These are phyloP conservation scores for Pogona vitticeps DNA, from an alignment of 2,113 vertebrate genomes.

Conservation along the genomic window DNA sequence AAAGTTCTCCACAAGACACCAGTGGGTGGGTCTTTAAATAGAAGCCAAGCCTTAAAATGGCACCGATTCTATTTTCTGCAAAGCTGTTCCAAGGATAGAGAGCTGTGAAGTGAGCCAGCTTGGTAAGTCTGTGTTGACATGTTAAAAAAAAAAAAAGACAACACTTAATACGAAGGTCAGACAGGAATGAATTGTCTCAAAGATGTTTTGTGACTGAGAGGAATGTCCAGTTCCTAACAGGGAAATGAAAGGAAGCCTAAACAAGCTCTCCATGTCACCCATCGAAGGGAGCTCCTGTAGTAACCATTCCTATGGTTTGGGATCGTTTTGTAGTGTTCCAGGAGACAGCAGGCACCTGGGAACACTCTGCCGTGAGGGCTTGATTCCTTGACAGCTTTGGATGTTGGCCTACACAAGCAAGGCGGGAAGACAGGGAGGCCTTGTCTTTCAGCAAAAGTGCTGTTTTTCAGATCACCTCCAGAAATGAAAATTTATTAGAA, in stretches of 20 bases:
- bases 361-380: slow-evolving; percentile 48
- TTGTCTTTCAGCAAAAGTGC: slow-evolving; percentile 44
- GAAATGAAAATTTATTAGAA: slow-evolving; percentile 46
- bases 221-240: slow-evolving; percentile 38
- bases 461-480: slow-evolving; percentile 28
- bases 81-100: slow-evolving; percentile 57
- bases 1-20: slow-evolving; percentile 61
- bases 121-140: slow-evolving; percentile 65
- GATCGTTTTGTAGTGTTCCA: slow-evolving; percentile 35
- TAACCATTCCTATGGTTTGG: slow-evolving; percentile 47
- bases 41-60: slow-evolving; percentile 65
- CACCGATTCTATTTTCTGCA: slow-evolving; percentile 62
- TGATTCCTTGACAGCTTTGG: slow-evolving; percentile 65
- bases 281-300: slow-evolving; percentile 31
- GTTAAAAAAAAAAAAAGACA: slow-evolving; percentile 47
- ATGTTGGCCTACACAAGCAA: slow-evolving; percentile 58
- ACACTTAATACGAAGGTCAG: slow-evolving; percentile 38
- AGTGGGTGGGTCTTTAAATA: slow-evolving; percentile 56
- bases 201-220: slow-evolving; percentile 48
- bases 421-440: slow-evolving; percentile 49
- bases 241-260: slow-evolving; percentile 29
- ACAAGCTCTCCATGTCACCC: slow-evolving; percentile 34
- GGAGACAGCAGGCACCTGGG: slow-evolving; percentile 57
- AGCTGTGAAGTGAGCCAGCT: slow-evolving; percentile 57
- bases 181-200: slow-evolving; percentile 49